Evolutionary conservation across 2,113 vertebrate species (phyloP), one percentile per base, ranked within the genome.

Genomic region (Eira barbara): DNA sequence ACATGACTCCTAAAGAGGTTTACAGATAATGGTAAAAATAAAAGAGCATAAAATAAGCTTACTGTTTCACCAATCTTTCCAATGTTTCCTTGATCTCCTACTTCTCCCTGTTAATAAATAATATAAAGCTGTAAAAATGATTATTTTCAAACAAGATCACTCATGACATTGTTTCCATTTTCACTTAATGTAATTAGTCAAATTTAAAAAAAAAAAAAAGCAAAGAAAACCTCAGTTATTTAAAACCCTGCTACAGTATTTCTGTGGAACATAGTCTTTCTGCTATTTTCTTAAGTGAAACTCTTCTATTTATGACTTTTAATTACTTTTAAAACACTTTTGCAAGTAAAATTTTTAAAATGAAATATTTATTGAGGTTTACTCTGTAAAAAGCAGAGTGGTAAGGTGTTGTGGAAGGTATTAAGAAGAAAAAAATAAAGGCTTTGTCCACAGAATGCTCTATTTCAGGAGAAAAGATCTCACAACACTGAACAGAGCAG

Each of bases 11-110:
- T 94, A 83, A 94, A 92, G 88, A 74, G 47, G 39, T 18, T 86
- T 82, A 65, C 1, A 55, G 39, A 82, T 61, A 23, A 47, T 29
- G 25, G 7, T 63, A 91, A 97, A 97, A 59, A 88, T 73, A 71
- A 96, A 98, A 97, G 29, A 97, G 13, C 87, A 97, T 61, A 97
- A 96, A 93, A 73, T 59, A 97, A 96, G 59, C 99, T 99, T 99
- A 99, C 99, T 98, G 98, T 98, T 98, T 99, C 99, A 90, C 99
- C 99, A 55, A 82, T 98, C 99, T 99, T 99, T 97, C 99, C 99
- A 97, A 99, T 85, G 78, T 98, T 99, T 98, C 99, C 99, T 96
- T 98, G 97, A 94, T 99, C 99, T 81, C 99, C 99, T 89, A 98
- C 98, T 98, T 99, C 99, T 97, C 99, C 99, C 99, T 99, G 98